phyloP scores from a whole-genome alignment of 2,797 vertebrate genomes.

The Nyctalus aviator region DNA sequence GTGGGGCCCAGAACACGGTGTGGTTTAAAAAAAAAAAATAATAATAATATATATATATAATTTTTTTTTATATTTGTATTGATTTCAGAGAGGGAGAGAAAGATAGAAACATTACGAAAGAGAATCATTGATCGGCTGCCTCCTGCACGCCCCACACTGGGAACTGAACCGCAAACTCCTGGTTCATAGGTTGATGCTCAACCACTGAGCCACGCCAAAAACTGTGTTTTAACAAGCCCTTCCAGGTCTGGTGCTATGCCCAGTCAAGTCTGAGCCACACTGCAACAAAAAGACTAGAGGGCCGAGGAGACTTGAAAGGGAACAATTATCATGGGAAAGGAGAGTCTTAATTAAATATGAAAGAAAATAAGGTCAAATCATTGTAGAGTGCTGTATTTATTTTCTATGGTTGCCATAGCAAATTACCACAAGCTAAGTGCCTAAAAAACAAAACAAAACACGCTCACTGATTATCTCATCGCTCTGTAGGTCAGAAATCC shows the following conservation, averaged over 20 bases:
- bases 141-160: too few relatives aligned
- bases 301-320: neutral
- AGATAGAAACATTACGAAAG: too few relatives aligned
- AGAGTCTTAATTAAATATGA: neutral
- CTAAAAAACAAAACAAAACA: neutral
- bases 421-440: neutral
- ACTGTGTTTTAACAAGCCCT: neutral
- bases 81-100: too few relatives aligned
- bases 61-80: too few relatives aligned
- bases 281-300: neutral
- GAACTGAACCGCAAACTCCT: too few relatives aligned
- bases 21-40: too few relatives aligned
- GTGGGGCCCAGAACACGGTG: neutral
- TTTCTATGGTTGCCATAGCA: neutral
- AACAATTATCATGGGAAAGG: neutral
- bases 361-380: slow-evolving; percentile 5
- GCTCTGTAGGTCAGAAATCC: neutral
- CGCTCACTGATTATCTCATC: neutral
- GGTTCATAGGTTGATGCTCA: too few relatives aligned
- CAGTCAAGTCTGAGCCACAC: neutral
- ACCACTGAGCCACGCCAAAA: too few relatives aligned
- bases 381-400: neutral
- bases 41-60: too few relatives aligned
- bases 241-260: neutral
- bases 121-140: too few relatives aligned